These are phyloP conservation scores for Caiman crocodilus DNA, from an alignment of 2,797 vertebrate genomes.

Conservation along the genomic window DNA sequence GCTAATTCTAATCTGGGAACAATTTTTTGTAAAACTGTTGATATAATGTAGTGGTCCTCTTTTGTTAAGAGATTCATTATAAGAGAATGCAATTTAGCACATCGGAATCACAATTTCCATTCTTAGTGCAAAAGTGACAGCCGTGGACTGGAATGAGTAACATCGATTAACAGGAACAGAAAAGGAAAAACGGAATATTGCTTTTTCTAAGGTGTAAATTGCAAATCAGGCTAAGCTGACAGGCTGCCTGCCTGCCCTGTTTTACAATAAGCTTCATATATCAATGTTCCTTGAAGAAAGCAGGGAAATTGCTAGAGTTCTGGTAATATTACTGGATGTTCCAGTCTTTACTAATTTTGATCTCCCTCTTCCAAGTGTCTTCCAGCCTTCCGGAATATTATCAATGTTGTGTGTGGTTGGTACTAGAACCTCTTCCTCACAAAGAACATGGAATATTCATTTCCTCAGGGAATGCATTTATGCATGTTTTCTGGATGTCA, in stretches of 20 bases:
- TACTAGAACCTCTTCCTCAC: neutral
- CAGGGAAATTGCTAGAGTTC: neutral
- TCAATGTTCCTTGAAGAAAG: neutral
- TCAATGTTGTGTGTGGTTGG: neutral
- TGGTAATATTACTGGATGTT: neutral
- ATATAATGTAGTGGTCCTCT: constrained; percentile 23
- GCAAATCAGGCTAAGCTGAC: neutral
- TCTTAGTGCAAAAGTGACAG: neutral
- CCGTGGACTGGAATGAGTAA: constrained; percentile 25
- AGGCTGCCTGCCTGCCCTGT: neutral
- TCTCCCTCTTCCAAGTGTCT: neutral
- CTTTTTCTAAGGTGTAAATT: constrained; percentile 52
- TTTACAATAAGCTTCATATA: constrained; percentile 37
- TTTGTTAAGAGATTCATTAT: constrained; percentile 50
- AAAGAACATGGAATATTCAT: neutral
- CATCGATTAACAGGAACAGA: constrained; percentile 19
- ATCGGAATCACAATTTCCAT: constrained; percentile 55
- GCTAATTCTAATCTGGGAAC: constrained; percentile 40
- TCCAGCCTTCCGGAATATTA: neutral
- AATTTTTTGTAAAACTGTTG: constrained; percentile 56
- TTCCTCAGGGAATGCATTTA: neutral
- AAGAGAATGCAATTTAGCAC: constrained; percentile 15
- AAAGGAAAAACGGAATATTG: constrained; percentile 21
- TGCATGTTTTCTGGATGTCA: neutral
- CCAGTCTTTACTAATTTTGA: constrained; percentile 3